Conservation (phyloP, 2,113 vertebrate species). For the Tichodroma muraria region DNA sequence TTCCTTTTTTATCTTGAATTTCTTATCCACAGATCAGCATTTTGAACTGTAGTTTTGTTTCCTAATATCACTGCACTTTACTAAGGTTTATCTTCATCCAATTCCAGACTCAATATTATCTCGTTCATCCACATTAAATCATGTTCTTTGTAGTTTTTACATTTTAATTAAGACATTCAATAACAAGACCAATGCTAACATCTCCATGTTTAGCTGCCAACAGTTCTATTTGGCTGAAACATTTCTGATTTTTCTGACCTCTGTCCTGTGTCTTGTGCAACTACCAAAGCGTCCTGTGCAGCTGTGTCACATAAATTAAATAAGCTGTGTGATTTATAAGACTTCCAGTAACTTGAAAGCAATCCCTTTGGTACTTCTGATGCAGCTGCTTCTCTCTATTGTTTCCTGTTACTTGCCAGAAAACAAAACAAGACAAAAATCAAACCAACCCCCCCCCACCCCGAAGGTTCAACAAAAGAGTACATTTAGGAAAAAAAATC, state of each 20-base stretch:
- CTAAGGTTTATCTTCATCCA: neutral
- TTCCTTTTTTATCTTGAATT: conserved; percentile 1
- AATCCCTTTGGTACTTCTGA: conserved; percentile 58
- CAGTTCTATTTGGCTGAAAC: conserved; percentile 23
- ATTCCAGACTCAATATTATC: conserved; percentile 9
- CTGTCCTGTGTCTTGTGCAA: conserved; percentile 48
- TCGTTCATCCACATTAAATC: conserved; percentile 40
- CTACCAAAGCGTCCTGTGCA: conserved; percentile 38
- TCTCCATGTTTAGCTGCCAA: neutral
- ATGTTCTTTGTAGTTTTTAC: conserved; percentile 20
- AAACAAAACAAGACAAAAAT: conserved; percentile 14
- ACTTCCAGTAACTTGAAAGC: conserved; percentile 58
- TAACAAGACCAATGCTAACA: conserved; percentile 21
- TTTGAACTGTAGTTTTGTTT: conserved; percentile 18
- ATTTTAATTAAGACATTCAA: conserved; percentile 51
- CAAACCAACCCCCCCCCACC: neutral
- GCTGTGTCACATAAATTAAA: conserved; percentile 64
- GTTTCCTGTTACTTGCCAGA: conserved; percentile 43
- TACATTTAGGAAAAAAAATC: neutral
- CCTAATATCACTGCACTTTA: neutral
- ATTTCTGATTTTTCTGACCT: conserved; percentile 47
- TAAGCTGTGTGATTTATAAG: conserved; percentile 61
- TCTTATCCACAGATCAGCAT: conserved; percentile 22
- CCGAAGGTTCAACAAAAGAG: neutral
- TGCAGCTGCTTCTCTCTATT: conserved; percentile 62